Evolutionary conservation across 2,797 vertebrate species (phyloP), one percentile per base, ranked within the genome.

Genomic region (Cossypha polioptera): DNA sequence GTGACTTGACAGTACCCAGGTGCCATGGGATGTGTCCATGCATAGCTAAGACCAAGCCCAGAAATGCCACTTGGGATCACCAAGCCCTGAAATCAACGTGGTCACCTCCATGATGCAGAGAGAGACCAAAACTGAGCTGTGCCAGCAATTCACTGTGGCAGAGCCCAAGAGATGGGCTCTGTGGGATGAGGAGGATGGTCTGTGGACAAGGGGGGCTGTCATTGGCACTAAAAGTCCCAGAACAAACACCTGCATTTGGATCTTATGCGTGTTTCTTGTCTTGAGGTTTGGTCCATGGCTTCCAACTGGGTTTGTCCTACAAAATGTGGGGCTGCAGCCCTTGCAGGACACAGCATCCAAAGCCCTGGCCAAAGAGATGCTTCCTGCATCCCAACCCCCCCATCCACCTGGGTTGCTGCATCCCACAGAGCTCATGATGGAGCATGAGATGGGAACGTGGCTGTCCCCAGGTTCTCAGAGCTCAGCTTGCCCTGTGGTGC

Each of bases 101-200:
- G 24, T 24, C 62, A 62, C 33, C 7, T 24, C 40, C 0, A 2
- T 0, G 1, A 53, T 0, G 0, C 48, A 62, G 19, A 9, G 25
- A 75, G 48, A 51, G 35, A 82, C 66, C 22, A 67, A 55, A 71
- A 35, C 51, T 18, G 57, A 73, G 61, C 33, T 1, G 2, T 21
- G 51, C 47, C 63, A 73, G 19, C 36, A 55, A 5, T 0, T 10
- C 36, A 36, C 36, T 36, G 0, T 21, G 57, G 25, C 25, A 55
- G 55, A 76, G 31, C 35, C 29, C 19, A 33, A 1, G 61, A 43
- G 35, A 28, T 12, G 40, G n/a, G 17, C 36, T 78, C 19, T 69
- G 29, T 17, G 15, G 26, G 62, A 14, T n/a, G 25, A 75, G 28
- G 8, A 78, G 18, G 12, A 29, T 6, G 8, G 14, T 50, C 63